Base-by-base conservation (phyloP, 2,888 invertebrate genomes). In the Lagria hirta region DNA sequence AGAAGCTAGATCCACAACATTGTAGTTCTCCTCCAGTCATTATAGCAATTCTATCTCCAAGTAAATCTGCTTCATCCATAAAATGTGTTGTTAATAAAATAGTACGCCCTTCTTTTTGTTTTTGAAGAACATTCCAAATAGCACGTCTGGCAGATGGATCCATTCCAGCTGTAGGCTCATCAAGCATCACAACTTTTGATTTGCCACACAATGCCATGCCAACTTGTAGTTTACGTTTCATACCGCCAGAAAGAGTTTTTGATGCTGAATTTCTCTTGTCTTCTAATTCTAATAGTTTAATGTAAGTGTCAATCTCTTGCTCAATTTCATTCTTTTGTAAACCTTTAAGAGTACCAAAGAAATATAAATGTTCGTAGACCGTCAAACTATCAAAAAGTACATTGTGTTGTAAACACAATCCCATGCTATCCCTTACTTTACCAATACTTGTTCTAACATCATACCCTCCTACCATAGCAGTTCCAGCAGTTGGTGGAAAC, bases 41-140 rank as follows among this genome's bases (percentile, higher is more conserved):
- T 45, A 90, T 89, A 4, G 87, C 89, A 51, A 90, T 86, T 28
- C 88, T 76, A 70, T 90, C 89, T 1, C 88, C 89, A 1, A 89
- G 74, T 28, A 84, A 75, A 67, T 90, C 90, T 1, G 90, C 89
- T 68, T 90, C 89, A 60, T 90, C 88, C 88, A 90, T 89, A 64
- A 86, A 87, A 67, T 90, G 86, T 0, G 87, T 88, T 0, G 88
- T 84, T 45, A 90, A 72, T 22, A 91, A 74, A 61, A 91, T 78
- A 0, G 89, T 86, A n/a, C 87, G 78, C 73, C 77, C 75, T 48
- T 69, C 70, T 57, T 84, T 82, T 54, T 84, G 79, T 54, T 74
- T 73, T 66, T 83, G 82, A 49, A 91, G 68, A 5, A 89, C 69
- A 50, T 88, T 83, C 90, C 90, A 90, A 1, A 88, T 75, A 8